Conservation (phyloP, 1,140 invertebrate genomes). For the Sycobia sp. region DNA sequence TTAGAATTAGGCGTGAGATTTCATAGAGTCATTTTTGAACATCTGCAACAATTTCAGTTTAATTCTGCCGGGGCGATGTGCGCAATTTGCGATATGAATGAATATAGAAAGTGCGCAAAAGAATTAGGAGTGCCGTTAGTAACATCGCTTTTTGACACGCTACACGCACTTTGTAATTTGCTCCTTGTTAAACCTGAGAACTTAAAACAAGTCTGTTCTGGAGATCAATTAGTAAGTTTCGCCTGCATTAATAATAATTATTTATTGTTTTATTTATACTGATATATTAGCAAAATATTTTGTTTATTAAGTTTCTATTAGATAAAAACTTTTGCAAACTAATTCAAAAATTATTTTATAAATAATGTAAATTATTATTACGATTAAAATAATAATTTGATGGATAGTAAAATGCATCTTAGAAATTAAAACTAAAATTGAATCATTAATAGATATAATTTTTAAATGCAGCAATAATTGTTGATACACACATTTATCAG, state of each 20-base stretch:
- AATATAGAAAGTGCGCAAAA: slow-evolving; percentile 84
- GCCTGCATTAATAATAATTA: slow-evolving; percentile 18
- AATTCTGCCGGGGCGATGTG: slow-evolving; percentile 96
- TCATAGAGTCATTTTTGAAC: slow-evolving; percentile 94
- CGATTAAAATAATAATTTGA: too few species aligned
- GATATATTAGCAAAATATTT: too few species aligned
- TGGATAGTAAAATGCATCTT: too few species aligned
- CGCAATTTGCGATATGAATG: slow-evolving; percentile 97
- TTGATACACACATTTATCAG: too few species aligned
- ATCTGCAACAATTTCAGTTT: slow-evolving; percentile 93
- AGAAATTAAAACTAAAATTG: too few species aligned
- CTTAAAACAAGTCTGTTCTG: slow-evolving; percentile 91
- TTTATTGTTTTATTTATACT: not conserved
- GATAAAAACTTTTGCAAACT: too few species aligned
- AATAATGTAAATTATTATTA: too few species aligned
- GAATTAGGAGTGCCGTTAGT: slow-evolving; percentile 77
- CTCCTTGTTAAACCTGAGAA: slow-evolving; percentile 95
- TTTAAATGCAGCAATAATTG: too few species aligned
- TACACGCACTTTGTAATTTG: slow-evolving; percentile 95
- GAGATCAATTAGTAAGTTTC: slow-evolving; percentile 85
- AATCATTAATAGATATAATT: too few species aligned
- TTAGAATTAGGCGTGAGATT: slow-evolving; percentile 89
- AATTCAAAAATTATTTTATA: too few species aligned
- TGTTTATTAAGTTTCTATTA: too few species aligned
- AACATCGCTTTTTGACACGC: slow-evolving; percentile 87